Evolutionary conservation across 2,797 vertebrate species (phyloP), one percentile per base, ranked within the genome.

Genomic region (Manis crassicaudata): DNA sequence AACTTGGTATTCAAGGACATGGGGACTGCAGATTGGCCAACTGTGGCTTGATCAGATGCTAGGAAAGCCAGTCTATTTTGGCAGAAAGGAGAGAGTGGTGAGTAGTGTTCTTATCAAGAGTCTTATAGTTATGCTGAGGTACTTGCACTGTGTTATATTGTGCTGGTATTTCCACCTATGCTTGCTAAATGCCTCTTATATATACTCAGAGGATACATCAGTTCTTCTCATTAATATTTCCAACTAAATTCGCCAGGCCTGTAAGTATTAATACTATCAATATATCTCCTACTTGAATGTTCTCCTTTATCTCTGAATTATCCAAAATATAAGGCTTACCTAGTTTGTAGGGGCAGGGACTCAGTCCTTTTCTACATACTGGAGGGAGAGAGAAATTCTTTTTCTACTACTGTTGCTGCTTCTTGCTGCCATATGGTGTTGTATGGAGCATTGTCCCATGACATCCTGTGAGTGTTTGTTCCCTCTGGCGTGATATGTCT

Each of bases 251-350:
- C 35, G 65, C 4, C 72, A 82, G 32, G 16, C 20, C 56, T 23
- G 65, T 8, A 82, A 21, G 21, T 80, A 84, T 50, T 84, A 94
- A 43, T 3, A 56, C 40, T 46, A 12, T 56, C 23, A 50, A 3
- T 67, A 70, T 79, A 68, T 60, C 32, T 88, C 79, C 35, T 88
- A 23, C 32, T 62, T 88, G 27, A 56, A 3, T 62, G 4, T 73
- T 91, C 35, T 85, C 43, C 11, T 60, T 91, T 77, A 63, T 93
- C 63, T 85, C 54, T 70, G 76, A 95, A 60, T 86, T 76, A 58
- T 63, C 35, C 29, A 62, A 62, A 83, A 86, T 27, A 6, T 23
- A 90, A 73, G 50, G 21, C 62, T 77, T 92, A 25, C 6, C 35
- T 76, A 63, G 23, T 14, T 40, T 70, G 25, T 16, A 54, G 62